A percentile compares a stretch with the other conserved stretches of the same genome.
Evolutionary conservation across 2,113 vertebrate species (phyloP).

Genomic region (Phasianus colchicus): DNA sequence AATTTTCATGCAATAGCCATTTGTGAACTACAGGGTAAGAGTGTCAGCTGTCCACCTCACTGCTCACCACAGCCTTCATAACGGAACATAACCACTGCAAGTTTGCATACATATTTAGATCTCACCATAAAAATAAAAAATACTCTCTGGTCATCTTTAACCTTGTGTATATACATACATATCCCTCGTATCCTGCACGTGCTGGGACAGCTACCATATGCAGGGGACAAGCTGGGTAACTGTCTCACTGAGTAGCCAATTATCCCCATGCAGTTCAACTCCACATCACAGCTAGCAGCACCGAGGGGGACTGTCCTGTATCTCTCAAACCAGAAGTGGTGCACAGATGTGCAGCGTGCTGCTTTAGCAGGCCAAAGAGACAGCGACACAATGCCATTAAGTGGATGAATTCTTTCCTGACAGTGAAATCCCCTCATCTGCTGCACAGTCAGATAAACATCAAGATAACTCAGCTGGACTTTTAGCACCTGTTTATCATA

Average conservation of each 20-base stretch:
- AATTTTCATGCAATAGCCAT: too few relatives aligned
- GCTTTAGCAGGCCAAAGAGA: background rate
- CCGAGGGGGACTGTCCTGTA: background rate
- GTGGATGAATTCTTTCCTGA: background rate
- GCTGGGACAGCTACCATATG: background rate
- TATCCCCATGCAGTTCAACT: background rate
- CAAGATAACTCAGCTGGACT: background rate
- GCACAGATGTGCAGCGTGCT: background rate
- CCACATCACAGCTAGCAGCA: background rate
- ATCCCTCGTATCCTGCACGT: background rate
- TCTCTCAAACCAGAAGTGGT: background rate
- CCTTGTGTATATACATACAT: background rate
- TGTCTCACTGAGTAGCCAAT: background rate
- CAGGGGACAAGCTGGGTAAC: background rate
- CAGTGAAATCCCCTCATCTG: background rate
- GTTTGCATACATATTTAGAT: background rate
- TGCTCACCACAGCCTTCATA: too few relatives aligned
- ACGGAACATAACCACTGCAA: background rate
- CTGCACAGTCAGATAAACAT: background rate
- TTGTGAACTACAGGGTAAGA: too few relatives aligned
- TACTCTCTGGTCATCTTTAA: background rate
- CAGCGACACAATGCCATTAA: background rate
- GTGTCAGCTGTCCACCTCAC: too few relatives aligned
- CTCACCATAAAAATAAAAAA: background rate
- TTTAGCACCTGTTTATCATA: background rate